A percentile compares a stretch with the other conserved stretches of the same genome.
Evolutionary conservation across 1,140 invertebrate species (phyloP).

Genomic region (Ridgeia piscesae): DNA sequence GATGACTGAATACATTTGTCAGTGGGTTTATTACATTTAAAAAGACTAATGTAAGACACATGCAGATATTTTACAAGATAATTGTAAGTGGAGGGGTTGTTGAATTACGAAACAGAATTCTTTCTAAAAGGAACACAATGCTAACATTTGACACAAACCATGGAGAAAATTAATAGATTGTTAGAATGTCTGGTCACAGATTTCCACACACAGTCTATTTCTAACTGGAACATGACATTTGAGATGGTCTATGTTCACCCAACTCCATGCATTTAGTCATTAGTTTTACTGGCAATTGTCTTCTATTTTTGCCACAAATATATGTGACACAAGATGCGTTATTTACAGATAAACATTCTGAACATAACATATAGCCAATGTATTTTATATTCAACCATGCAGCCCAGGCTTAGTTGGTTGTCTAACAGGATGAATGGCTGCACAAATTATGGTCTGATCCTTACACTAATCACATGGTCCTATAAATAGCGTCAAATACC

Average conservation of each 20-base stretch:
- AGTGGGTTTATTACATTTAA: background rate
- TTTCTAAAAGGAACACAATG: background rate
- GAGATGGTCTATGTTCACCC: background rate
- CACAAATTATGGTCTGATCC: background rate
- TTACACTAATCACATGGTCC: background rate
- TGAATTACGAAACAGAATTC: background rate
- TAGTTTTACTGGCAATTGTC: background rate
- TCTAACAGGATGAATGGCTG: background rate
- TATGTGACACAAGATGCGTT: background rate
- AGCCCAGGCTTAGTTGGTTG: background rate
- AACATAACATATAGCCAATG: background rate
- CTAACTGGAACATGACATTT: background rate
- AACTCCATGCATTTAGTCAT: background rate
- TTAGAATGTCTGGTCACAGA: background rate
- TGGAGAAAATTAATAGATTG: background rate
- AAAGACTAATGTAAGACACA: background rate
- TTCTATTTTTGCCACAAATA: background rate
- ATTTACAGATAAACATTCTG: background rate
- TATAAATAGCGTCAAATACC: background rate
- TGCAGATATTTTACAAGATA: background rate
- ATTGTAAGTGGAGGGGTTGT: background rate
- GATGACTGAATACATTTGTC: background rate
- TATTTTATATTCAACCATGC: background rate
- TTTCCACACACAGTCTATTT: background rate
- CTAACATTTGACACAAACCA: background rate